Conservation (phyloP, 1,140 invertebrate genomes). For the Meteorus sp. region DNA sequence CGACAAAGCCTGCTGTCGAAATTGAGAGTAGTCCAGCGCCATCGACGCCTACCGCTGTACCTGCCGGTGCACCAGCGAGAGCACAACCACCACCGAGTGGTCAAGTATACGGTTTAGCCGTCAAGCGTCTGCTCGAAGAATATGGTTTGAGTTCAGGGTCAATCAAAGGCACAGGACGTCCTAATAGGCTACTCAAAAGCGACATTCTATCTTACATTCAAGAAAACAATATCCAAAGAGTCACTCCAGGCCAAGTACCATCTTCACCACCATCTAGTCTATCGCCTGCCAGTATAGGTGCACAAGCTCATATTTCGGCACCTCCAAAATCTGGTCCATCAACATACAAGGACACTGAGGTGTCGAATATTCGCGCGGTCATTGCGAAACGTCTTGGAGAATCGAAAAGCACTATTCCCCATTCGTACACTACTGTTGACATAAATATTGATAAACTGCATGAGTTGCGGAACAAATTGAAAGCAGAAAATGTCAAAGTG, state of each 20-base stretch:
- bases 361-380: conserved; percentile 83
- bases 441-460: conserved; percentile 74
- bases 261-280: conserved; percentile 2
- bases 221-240: conserved; percentile 60
- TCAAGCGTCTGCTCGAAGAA: conserved; percentile 64
- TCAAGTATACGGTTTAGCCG: conserved; percentile 65
- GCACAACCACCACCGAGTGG: conserved; percentile 39
- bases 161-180: conserved; percentile 63
- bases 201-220: conserved; percentile 67
- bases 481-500: conserved; percentile 78
- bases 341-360: conserved; percentile 76
- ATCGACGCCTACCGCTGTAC: conserved; percentile 37
- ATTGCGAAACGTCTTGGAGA: conserved; percentile 90
- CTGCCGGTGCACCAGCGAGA: conserved; percentile 35
- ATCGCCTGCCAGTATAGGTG: conserved; percentile 2
- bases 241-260: conserved; percentile 36
- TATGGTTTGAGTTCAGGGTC: conserved; percentile 61
- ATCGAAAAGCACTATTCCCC: conserved; percentile 92
- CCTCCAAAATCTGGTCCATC: conserved; percentile 35
- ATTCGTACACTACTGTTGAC: conserved; percentile 91
- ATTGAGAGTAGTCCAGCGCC: conserved; percentile 35
- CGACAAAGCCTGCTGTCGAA: conserved; percentile 49
- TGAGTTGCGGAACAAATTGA: conserved; percentile 64
- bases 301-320: conserved; percentile 6
- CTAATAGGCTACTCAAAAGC: conserved; percentile 66